Percentiles rank a stretch among this genome's conserved stretches.
Conservation (phyloP, 2,797 vertebrate genomes). For the Mus minutoides region DNA sequence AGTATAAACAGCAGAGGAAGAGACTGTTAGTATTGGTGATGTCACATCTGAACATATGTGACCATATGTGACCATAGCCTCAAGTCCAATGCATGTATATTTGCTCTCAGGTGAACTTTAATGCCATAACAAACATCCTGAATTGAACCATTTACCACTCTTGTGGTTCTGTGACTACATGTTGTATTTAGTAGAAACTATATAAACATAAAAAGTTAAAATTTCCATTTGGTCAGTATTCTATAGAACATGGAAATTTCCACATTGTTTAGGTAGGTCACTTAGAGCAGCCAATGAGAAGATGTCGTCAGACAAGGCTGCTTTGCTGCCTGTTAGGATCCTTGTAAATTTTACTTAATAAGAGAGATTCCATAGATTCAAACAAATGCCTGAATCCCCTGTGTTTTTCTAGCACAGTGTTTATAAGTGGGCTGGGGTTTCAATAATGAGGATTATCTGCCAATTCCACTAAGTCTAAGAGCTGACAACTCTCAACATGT, state of each 20-base stretch:
- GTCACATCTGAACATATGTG: neutral
- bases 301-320: neutral
- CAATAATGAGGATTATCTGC: neutral
- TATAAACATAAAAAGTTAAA: constrained; percentile 10
- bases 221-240: neutral
- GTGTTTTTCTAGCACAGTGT: neutral
- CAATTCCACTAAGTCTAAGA: neutral
- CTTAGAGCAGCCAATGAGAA: neutral
- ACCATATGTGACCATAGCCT: neutral
- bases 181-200: neutral
- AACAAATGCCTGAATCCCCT: neutral
- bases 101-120: neutral
- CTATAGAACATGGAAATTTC: neutral
- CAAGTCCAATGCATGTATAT: neutral
- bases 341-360: neutral
- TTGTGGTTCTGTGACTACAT: neutral
- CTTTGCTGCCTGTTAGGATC: neutral
- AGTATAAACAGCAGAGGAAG: neutral
- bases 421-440: neutral
- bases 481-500: neutral
- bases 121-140: neutral
- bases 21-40: neutral
- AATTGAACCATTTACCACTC: neutral
- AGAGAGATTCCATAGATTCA: neutral
- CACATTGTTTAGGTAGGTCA: neutral